Conservation (phyloP, 2,113 vertebrate species). For the Mionectes macconnelli region DNA sequence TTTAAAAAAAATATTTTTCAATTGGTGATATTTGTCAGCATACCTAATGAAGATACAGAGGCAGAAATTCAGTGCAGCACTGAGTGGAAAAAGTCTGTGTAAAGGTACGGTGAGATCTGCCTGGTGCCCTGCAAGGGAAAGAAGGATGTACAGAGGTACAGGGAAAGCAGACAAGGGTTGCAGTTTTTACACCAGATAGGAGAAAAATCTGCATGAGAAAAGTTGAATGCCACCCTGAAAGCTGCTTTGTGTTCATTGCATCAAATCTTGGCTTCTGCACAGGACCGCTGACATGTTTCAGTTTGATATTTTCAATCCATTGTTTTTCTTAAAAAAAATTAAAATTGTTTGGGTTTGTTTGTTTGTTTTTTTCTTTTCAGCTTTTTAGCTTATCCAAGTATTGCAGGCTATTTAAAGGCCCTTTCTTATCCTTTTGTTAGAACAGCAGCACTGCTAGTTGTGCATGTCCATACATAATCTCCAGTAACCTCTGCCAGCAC, state of each 20-base stretch:
- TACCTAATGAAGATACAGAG: not conserved
- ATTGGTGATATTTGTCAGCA: not conserved
- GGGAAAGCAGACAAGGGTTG: not conserved
- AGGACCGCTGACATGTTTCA: not conserved
- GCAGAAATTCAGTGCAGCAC: not conserved
- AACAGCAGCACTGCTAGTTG: not conserved
- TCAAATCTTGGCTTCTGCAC: not conserved
- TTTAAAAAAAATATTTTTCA: not conserved
- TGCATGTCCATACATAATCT: constrained; percentile 8
- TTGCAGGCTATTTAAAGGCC: constrained; percentile 4
- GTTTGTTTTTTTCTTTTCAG: not conserved
- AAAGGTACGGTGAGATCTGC: not conserved
- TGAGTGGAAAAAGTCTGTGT: not conserved
- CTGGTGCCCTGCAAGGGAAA: not conserved
- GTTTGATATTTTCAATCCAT: not conserved
- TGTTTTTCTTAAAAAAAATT: not conserved
- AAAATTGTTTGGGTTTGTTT: not conserved
- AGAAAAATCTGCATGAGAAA: not conserved
- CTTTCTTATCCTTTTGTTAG: not conserved
- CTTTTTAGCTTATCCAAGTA: constrained; percentile 11
- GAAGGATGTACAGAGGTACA: not conserved
- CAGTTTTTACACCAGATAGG: not conserved
- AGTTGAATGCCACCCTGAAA: not conserved
- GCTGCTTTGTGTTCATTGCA: not conserved
- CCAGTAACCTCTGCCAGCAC: constrained; percentile 9